Conservation (phyloP, 2,797 vertebrate species). For the Dipus sagitta region DNA sequence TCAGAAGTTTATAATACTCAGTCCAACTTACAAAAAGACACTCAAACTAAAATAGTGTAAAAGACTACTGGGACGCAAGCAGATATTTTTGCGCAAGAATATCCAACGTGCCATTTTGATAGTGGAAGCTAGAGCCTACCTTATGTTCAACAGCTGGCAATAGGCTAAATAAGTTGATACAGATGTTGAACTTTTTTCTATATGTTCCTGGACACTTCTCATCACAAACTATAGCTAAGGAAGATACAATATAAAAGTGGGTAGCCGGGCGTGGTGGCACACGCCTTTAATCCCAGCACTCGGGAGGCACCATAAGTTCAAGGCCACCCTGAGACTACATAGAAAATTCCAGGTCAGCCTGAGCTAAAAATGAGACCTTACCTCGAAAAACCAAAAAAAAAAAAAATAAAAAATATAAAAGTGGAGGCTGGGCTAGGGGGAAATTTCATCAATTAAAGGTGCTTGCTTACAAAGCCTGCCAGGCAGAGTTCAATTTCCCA, state of each 20-base stretch:
- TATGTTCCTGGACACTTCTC: slow-evolving; percentile 27
- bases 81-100: neutral
- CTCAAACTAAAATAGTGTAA: neutral
- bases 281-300: too few relatives aligned
- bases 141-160: neutral
- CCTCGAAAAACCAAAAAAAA: too few relatives aligned
- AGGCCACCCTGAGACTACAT: too few relatives aligned
- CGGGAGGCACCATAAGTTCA: too few relatives aligned
- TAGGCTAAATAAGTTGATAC: neutral
- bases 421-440: neutral
- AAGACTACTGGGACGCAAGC: neutral
- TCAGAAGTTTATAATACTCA: neutral
- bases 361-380: too few relatives aligned
- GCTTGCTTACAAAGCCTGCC: too few relatives aligned
- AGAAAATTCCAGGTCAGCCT: too few relatives aligned
- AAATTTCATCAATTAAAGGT: too few relatives aligned
- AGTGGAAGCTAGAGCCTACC: neutral
- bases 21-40: neutral
- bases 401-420: too few relatives aligned
- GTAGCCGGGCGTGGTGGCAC: too few relatives aligned
- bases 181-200: neutral
- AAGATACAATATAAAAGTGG: too few relatives aligned
- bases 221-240: neutral
- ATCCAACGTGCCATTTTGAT: neutral
- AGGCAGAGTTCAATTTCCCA: too few relatives aligned